phyloP scores from a whole-genome alignment of 2,797 vertebrate species.

The Sebastes wilsoni region DNA sequence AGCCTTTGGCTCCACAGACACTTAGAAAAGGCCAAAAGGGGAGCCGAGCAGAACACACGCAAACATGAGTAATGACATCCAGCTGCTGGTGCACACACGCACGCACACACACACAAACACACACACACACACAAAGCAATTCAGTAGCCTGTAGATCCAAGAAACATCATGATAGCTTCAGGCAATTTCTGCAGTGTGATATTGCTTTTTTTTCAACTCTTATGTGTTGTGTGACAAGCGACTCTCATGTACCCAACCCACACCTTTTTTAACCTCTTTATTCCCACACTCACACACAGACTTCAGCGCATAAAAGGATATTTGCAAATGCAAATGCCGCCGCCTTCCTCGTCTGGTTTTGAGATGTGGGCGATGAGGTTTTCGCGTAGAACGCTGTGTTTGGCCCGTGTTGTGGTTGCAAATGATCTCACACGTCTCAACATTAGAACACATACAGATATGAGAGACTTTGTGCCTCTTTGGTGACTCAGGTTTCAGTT shows the following conservation, averaged over 20 bases:
- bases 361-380: conserved; percentile 9
- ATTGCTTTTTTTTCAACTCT: background rate
- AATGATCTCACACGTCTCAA: background rate
- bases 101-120: conserved; percentile 22
- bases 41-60: conserved; percentile 52
- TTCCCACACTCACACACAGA: background rate
- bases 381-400: background rate
- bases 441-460: background rate
- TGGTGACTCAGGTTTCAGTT: conserved; percentile 2
- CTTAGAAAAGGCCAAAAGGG: conserved; percentile 68
- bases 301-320: background rate
- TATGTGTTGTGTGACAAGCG: background rate
- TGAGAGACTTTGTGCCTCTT: background rate
- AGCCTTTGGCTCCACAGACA: conserved; percentile 59
- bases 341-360: background rate
- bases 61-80: conserved; percentile 73
- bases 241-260: background rate
- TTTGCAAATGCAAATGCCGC: conserved; percentile 11
- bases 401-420: background rate
- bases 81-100: conserved; percentile 56
- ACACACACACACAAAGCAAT: conserved; percentile 4
- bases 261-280: background rate
- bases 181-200: background rate
- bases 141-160: conserved; percentile 22
- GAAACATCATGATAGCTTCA: conserved; percentile 2